These are phyloP conservation scores for Ceyx erithaca DNA, from an alignment of 2,797 vertebrate species.

Conservation along the genomic window DNA sequence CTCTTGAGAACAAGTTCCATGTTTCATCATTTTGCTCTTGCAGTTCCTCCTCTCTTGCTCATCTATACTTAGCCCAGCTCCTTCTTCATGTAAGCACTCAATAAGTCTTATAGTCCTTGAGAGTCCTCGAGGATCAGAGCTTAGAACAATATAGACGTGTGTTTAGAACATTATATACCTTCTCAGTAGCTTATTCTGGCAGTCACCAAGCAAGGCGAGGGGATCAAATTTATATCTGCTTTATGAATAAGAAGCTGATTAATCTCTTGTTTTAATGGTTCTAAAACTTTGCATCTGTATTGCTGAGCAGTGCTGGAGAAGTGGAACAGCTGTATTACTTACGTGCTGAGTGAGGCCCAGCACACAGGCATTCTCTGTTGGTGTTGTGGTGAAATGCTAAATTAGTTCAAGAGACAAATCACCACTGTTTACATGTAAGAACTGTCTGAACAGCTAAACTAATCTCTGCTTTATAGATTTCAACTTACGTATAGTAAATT, in stretches of 20 bases:
- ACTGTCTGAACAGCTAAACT: conserved; percentile 29
- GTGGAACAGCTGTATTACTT: conserved; percentile 26
- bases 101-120: neutral
- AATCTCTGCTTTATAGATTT: neutral
- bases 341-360: conserved; percentile 15
- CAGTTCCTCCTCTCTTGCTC: neutral
- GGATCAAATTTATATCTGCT: neutral
- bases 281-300: conserved; percentile 26
- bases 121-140: neutral
- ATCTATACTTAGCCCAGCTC: neutral
- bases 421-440: conserved; percentile 11
- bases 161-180: neutral
- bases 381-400: conserved; percentile 36
- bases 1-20: neutral
- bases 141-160: neutral
- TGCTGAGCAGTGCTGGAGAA: neutral
- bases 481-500: neutral
- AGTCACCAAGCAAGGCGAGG: neutral
- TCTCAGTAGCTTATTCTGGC: neutral
- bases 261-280: conserved; percentile 32
- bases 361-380: conserved; percentile 41
- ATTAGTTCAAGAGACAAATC: conserved; percentile 56
- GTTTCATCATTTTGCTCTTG: neutral
- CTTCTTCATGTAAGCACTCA: neutral
- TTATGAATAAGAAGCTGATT: neutral